Base-by-base conservation (phyloP, 2,888 invertebrate species). In the Andrena chrysosceles region DNA sequence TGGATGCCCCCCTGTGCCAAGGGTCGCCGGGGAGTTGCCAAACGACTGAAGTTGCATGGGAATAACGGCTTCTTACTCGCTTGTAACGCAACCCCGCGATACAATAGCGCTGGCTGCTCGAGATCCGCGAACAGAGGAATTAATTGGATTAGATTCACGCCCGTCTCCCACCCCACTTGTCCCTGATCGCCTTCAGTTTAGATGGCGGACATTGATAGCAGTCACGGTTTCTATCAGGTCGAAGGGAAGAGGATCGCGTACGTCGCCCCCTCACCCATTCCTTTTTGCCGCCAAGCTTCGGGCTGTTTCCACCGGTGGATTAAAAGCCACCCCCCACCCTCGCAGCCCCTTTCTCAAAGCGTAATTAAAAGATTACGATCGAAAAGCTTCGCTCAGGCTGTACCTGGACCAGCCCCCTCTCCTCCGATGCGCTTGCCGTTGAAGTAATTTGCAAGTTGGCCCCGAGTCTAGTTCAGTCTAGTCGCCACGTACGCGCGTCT, bases 311-410 rank as follows among this genome's bases (percentile, higher is more conserved):
- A 49, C 49, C 29, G 31, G 1, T 23, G 66, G 77, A 76, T 68
- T 68, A 68, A 78, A 68, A 59, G 70, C 70, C 16, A 8, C 49
- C 33, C 26, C 70, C 49, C 23, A 64, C 62, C 20, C 31, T 26
- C 23, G 54, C 42, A 16, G 16, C 42, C 42, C 42, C 42, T 42
- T 42, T 42, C 42, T 42, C 42, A 16, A 42, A 42, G 56, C 54
- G 73, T 83, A 87, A 87, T 87, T 87, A 87, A 87, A 87, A 83
- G 77, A 85, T 84, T 83, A 83, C 73, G 74, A 84, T 87, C 81
- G 66, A 63, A 85, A 87, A 82, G 71, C 77, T 66, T 52, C 49
- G 56, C 54, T 49, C 56, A 10, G 71, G 20, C 68, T 33, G 56
- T n/a, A 63, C 66, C 67, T 63, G 68, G 68, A 62, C 63, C 56